Conservation (phyloP, 2,888 invertebrate genomes). For the Hyposoter dolosus region DNA sequence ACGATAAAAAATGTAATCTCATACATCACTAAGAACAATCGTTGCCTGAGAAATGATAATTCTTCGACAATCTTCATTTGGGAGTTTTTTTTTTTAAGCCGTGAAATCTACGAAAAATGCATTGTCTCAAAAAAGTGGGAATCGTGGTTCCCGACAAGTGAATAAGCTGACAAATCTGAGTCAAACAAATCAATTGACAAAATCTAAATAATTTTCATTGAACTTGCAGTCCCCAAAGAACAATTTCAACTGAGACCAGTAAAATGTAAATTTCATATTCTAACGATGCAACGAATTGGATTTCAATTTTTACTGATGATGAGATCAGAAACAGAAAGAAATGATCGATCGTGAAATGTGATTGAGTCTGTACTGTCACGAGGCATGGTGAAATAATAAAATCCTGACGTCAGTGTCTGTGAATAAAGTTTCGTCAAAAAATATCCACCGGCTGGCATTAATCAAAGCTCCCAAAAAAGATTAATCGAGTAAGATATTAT, state of each 20-base stretch:
- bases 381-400: not conserved
- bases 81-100: slow-evolving; percentile 6
- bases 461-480: not conserved
- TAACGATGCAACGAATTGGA: not conserved
- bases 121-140: not conserved
- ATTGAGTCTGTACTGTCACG: not conserved
- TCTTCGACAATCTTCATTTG: not conserved
- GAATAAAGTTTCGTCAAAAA: not conserved
- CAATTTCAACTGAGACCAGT: not conserved
- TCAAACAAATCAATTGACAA: not conserved
- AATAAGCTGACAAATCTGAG: not conserved
- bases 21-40: not conserved
- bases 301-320: not conserved
- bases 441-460: not conserved
- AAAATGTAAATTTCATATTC: not conserved
- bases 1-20: slow-evolving; percentile 37
- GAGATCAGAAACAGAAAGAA: not conserved
- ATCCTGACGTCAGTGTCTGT: not conserved
- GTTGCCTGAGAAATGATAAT: not conserved
- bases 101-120: not conserved
- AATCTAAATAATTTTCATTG: not conserved
- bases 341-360: not conserved
- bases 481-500: slow-evolving; percentile 1
- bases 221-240: not conserved
- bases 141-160: not conserved